A percentile compares a stretch with the other conserved stretches of the same genome.
These are phyloP conservation scores for Phasia obesa DNA, from an alignment of 2,888 invertebrate genomes.

Conservation along the genomic window DNA sequence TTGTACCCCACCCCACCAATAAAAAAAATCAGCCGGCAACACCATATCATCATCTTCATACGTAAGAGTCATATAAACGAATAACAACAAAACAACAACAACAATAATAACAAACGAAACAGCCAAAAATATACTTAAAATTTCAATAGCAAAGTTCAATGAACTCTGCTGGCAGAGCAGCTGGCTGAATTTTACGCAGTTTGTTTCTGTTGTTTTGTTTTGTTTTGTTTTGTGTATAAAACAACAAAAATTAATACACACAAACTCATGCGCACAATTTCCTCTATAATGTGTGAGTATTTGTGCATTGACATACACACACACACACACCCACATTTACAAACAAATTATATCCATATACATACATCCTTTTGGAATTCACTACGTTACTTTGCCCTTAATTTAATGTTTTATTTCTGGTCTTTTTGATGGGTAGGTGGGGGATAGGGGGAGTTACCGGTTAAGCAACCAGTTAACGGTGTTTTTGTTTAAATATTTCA, in stretches of 20 bases:
- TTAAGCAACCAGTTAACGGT: background rate
- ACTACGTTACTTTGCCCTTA: slow-evolving; percentile 62
- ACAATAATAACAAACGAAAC: slow-evolving; percentile 40
- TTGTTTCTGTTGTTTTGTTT: background rate
- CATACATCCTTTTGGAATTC: slow-evolving; percentile 35
- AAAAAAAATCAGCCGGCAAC: slow-evolving; percentile 3
- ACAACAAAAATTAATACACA: slow-evolving; percentile 46
- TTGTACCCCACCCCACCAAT: slow-evolving; percentile 41
- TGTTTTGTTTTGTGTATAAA: background rate
- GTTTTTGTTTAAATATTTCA: background rate
- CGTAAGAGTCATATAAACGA: slow-evolving; percentile 23
- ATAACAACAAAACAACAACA: slow-evolving; percentile 22
- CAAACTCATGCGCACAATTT: slow-evolving; percentile 68
- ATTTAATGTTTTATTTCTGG: slow-evolving; percentile 28
- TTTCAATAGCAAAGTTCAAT: slow-evolving; percentile 80
- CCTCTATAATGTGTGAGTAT: slow-evolving; percentile 12
- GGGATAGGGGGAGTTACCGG: background rate
- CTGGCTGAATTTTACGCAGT: slow-evolving; percentile 50
- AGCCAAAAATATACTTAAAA: slow-evolving; percentile 51
- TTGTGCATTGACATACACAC: slow-evolving; percentile 6
- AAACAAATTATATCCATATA: slow-evolving; percentile 1
- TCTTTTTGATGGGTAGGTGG: background rate
- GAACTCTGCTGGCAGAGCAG: slow-evolving; percentile 74
- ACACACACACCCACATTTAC: background rate
- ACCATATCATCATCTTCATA: background rate